Base-by-base conservation (phyloP, 2,113 vertebrate species). In the Onychostoma macrolepis region DNA sequence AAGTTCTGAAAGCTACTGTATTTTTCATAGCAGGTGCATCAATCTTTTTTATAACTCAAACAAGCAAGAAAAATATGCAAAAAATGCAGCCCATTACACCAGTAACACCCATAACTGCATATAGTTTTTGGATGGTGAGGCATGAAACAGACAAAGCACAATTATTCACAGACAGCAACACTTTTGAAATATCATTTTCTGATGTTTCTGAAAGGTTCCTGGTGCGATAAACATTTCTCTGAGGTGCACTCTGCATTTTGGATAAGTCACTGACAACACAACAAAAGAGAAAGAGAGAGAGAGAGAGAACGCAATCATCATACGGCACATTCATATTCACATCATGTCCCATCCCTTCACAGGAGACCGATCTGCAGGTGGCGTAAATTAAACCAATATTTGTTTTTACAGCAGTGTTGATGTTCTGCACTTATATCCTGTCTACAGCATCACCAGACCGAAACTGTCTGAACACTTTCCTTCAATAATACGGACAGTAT, bases 311-410 rank as follows among this genome's bases (percentile, higher is more conserved):
- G 10, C 33, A 36, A 80, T 45, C 63, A 61, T 85, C 67, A 58
- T 67, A 76, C 7, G 2, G 3, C 30, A 63, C 19, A 75, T 87
- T 75, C 10, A 74, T 41, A 79, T 75, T 83, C 80, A 61, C n/a
- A n/a, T 26, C 80, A 53, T 72, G 85, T 48, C 8, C 41, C 74
- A 56, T 67, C 45, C 43, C 33, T 85, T 86, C 45, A 72, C 80
- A 13, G 72, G 79, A 76, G 50, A 76, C 33, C 24, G 76, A 41
- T 78, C 71, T 53, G 80, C 85, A 79, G 80, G 78, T 86, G 83
- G 38, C 5, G 77, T 28, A 50, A 83, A 83, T 81, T 75, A 88
- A 88, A 86, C n/a, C 84, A 53, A 36, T 58, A 78, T 86, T 88
- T 72, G 84, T 86, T 81, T 86, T 79, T 11, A 83, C 82, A 63